Evolutionary conservation across 2,888 invertebrate species (phyloP), one percentile per base, ranked within the genome.

Genomic region (Deladenus siricidicola): DNA sequence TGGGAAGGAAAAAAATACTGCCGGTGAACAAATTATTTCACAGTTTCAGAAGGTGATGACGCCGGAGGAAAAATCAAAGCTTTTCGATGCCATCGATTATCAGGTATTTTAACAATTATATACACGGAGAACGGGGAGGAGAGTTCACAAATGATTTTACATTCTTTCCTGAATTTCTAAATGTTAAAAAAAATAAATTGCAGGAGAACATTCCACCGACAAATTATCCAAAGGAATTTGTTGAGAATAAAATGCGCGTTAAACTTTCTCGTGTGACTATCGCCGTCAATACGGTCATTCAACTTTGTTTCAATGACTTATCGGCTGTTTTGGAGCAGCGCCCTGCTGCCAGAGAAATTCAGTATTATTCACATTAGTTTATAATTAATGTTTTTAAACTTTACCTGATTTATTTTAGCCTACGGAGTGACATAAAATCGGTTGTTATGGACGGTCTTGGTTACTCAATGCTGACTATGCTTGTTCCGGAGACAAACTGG

Each of bases 11-110:
- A 42, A 52, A 19, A 44, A 50, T 26, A 43, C 44, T 6, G 53
- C 65, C 4, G 50, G 50, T 50, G 28, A 50, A 30, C 73, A 74
- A 53, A 68, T 75, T 48, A 71, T 70, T 19, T 58, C 69, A 10
- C 86, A 90, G 80, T 88, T 96, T 80, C 87, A 91, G 79, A 87
- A 87, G 50, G 50, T 28, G 8, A 19, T 47, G 8, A 90, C 90
- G 0, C 78, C 86, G 0, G 89, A 89, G 1, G 98, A 98, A 79
- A 96, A 94, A 79, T 84, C 85, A 28, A 92, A 92, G 77, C 83
- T 98, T 23, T 96, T 88, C 82, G 86, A 87, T 66, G 96, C 96
- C 1, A 94, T 98, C 78, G 96, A 90, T 75, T 99, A 98, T 81
- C 87, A 90, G 62, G 72, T 69, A n/a, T 47, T 14, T n/a, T 23